phyloP scores from a whole-genome alignment of 2,797 vertebrate genomes.

The Acanthurus lineatus region DNA sequence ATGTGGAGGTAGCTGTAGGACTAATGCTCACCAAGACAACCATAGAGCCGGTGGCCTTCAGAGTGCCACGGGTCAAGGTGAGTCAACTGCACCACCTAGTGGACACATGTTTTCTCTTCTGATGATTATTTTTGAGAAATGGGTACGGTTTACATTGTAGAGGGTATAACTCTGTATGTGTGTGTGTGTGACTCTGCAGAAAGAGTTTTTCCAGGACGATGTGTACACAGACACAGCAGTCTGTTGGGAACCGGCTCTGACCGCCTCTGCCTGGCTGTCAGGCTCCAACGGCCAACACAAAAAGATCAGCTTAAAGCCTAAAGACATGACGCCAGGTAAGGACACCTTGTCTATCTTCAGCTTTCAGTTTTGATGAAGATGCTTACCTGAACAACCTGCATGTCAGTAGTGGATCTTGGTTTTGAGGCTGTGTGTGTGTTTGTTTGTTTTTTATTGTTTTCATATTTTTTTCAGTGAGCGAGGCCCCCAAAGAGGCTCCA shows the following conservation, averaged over 20 bases:
- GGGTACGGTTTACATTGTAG: neutral
- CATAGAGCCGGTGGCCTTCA: conserved; percentile 93
- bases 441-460: too few relatives aligned
- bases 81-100: conserved; percentile 44
- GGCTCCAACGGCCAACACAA: conserved; percentile 87
- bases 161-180: neutral
- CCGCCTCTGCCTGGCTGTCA: conserved; percentile 87
- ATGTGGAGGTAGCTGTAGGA: conserved; percentile 92
- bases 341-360: conserved; percentile 5
- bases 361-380: neutral
- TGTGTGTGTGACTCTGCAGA: conserved; percentile 81
- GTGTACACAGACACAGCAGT: conserved; percentile 88
- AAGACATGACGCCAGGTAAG: conserved; percentile 93
- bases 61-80: conserved; percentile 93
- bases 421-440: neutral
- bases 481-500: conserved; percentile 91
- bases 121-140: neutral
- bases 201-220: conserved; percentile 99
- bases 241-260: conserved; percentile 90
- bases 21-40: conserved; percentile 90
- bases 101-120: neutral
- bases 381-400: neutral
- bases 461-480: conserved; percentile 86
- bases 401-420: neutral
- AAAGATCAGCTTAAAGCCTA: conserved; percentile 87